Base-by-base conservation (phyloP, 2,888 invertebrate genomes). In the Dasypogon diadema region DNA sequence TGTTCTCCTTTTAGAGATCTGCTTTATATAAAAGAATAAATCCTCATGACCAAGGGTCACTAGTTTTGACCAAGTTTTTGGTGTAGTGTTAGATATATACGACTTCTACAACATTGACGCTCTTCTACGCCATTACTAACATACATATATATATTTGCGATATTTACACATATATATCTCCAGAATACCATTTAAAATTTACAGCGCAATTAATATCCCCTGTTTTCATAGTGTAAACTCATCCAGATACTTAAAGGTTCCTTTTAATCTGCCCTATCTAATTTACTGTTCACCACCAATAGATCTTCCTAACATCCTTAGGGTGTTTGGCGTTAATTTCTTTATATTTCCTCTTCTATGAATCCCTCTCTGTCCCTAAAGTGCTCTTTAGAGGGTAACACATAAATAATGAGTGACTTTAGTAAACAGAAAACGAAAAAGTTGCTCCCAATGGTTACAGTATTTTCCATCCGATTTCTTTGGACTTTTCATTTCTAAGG, bases 351-450 rank as follows among this genome's bases (percentile, higher is more conserved):
- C 65, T 42, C 46, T 24, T 65, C 22, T 46, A 24, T 24, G 65
- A 55, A 42, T 65, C 65, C 65, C 48, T 65, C 48, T 21, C 22
- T 74, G 74, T 74, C 74, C 74, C 74, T n/a, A 60, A 74, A 74
- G 74, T 74, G 74, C 74, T 60, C 74, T 74, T 74, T 60, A 74
- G 74, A 74, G 60, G 34, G 46, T 74, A 74, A 74, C 74, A 74
- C 74, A 74, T 74, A 74, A 74, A 74, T 74, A 60, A 74, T 30
- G 55, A 65, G 48, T 65, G 65, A 46, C 65, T 46, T 65, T 42
- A 46, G 65, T 24, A 65, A 65, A 65, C 65, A 65, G 46, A 42
- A 65, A 46, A 42, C 24, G 65, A 65, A 65, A 65, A 65, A 65
- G 46, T 65, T 65, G 46, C 65, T 65, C 42, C 65, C 48, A 65